phyloP scores from a whole-genome alignment of 2,113 vertebrate genomes.

The Halichoeres trimaculatus region DNA sequence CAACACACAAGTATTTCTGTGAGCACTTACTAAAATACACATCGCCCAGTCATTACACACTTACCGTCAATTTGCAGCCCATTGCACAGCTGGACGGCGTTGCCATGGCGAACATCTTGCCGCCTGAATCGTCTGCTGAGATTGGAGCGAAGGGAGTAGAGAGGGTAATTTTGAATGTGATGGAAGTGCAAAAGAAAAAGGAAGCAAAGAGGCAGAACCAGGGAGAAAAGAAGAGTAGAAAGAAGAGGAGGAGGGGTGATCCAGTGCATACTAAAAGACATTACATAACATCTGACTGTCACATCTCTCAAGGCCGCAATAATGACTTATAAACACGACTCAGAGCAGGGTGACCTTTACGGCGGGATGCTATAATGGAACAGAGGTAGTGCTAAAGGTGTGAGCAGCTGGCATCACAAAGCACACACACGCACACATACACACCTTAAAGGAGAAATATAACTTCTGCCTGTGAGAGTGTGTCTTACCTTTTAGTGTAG shows the following conservation, averaged over 20 bases:
- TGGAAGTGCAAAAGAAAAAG: slow-evolving; percentile 22
- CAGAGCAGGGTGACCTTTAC: slow-evolving; percentile 48
- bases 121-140: slow-evolving; percentile 91
- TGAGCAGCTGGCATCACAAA: slow-evolving; percentile 38
- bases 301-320: slow-evolving; percentile 25
- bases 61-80: slow-evolving; percentile 94
- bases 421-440: slow-evolving; percentile 24
- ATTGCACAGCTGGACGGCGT: slow-evolving; percentile 95
- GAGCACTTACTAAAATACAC: slow-evolving; percentile 26
- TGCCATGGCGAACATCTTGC: slow-evolving; percentile 96
- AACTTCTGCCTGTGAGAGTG: neutral
- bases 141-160: slow-evolving; percentile 34
- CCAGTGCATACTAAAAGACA: slow-evolving; percentile 35
- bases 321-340: slow-evolving; percentile 30
- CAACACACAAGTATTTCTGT: neutral
- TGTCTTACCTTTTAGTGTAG: slow-evolving; percentile 90
- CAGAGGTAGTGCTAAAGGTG: slow-evolving; percentile 32
- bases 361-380: slow-evolving; percentile 24
- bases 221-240: slow-evolving; percentile 18
- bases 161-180: slow-evolving; percentile 43
- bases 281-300: slow-evolving; percentile 43
- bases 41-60: slow-evolving; percentile 55
- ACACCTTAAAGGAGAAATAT: neutral
- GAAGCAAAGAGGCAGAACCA: slow-evolving; percentile 17
- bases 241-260: slow-evolving; percentile 3